Evolutionary conservation across 2,113 vertebrate genomes (phyloP).

Genomic region (Lota lota): DNA sequence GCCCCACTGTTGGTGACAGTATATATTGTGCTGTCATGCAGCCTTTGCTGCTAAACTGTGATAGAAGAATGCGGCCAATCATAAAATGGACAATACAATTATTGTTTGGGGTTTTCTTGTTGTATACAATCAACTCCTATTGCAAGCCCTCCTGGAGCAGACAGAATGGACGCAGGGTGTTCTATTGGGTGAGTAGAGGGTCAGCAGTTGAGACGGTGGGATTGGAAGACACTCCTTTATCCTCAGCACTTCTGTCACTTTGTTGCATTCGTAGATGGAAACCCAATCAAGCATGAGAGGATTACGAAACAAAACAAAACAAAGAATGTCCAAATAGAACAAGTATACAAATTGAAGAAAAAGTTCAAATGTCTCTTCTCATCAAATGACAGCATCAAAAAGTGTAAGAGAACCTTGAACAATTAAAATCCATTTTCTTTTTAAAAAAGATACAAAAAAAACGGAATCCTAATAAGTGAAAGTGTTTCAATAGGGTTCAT

Average conservation of each 20-base stretch:
- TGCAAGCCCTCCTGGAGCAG: slow-evolving; percentile 48
- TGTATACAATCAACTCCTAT: slow-evolving; percentile 42
- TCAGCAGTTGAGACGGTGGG: slow-evolving; percentile 81
- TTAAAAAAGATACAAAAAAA: slow-evolving; percentile 28
- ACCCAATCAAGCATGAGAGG: slow-evolving; percentile 63
- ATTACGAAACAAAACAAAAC: slow-evolving; percentile 32
- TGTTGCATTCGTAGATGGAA: slow-evolving; percentile 54
- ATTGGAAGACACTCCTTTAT: slow-evolving; percentile 77
- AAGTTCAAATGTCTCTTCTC: slow-evolving; percentile 56
- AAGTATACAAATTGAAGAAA: slow-evolving; percentile 57
- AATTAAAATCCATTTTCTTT: slow-evolving; percentile 52
- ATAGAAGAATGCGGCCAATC: slow-evolving; percentile 32
- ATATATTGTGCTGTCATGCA: slow-evolving; percentile 23
- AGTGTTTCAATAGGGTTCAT: slow-evolving; percentile 84
- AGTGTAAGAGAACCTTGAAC: slow-evolving; percentile 28
- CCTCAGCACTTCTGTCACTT: slow-evolving; percentile 67
- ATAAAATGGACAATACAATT: slow-evolving; percentile 37
- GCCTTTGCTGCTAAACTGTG: slow-evolving; percentile 31
- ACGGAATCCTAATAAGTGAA: slow-evolving; percentile 46
- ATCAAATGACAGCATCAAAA: slow-evolving; percentile 49
- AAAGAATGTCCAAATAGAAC: slow-evolving; percentile 70
- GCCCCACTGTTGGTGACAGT: slow-evolving; percentile 19
- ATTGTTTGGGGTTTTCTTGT: slow-evolving; percentile 24
- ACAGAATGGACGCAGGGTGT: slow-evolving; percentile 57
- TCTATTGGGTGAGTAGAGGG: slow-evolving; percentile 60